Base-by-base conservation (phyloP, 2,888 invertebrate species). In the Cantharis nigra region DNA sequence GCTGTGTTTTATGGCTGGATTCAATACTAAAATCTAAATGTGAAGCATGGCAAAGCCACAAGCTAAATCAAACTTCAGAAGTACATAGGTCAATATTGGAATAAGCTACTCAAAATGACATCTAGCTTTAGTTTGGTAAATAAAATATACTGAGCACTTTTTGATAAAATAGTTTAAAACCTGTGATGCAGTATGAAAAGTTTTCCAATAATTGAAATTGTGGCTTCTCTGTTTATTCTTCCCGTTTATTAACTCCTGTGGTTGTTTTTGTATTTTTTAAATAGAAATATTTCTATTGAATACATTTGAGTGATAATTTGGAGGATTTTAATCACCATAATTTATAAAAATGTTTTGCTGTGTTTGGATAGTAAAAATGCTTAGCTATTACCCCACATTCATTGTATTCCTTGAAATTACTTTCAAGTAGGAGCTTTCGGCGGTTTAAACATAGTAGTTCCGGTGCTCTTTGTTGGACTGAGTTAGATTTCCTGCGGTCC, bases 61-160 rank as follows among this genome's bases (percentile, higher is more conserved):
- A 83, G 84, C 82, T 82, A 78, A 70, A 75, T 81, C 78, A 80
- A 78, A 81, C 81, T 82, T 82, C 79, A 78, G 79, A 83, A 86
- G 84, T 83, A 85, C 84, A 81, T 85, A 81, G 84, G 86, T 87
- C 87, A 86, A 86, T 87, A 87, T 87, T 87, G 85, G 84, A 85
- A 85, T 84, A 85, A 85, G 85, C 84, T 80, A 82, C 82, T 82
- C 84, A 83, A 85, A 85, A 86, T 85, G 85, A 84, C 85, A 84
- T 84, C 82, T 83, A 84, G 84, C 84, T 84, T 82, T 80, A 78
- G 78, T 72, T 77, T 76, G 71, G 71, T 63, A 78, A 71, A 72
- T 72, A 75, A 28, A 67, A 72, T 73, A 78, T 73, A 77, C 67
- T 70, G 62, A 67, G 69, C 20, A 67, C 33, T 49, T 49, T 49